Evolutionary conservation across 2,888 invertebrate species (phyloP), one percentile per base, ranked within the genome.

Genomic region (Hypomecis atomaria): DNA sequence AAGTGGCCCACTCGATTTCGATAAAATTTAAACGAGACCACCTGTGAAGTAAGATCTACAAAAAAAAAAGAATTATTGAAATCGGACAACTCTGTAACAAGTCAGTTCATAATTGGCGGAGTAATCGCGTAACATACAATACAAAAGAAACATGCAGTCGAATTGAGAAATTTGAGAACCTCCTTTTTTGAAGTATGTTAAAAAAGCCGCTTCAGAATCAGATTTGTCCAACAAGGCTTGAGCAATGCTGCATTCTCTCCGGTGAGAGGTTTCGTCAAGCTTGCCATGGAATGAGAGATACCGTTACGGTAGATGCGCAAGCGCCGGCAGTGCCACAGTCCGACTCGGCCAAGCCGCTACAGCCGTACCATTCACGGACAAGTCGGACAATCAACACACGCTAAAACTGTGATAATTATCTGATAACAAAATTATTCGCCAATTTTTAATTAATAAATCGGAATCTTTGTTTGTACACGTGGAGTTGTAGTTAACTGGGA

Each of bases 291-390:
- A 63, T 77, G 77, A 75, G 78, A 76, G 77, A 76, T 81, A 78
- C 81, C 81, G 83, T 81, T 82, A 81, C 79, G 79, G 81, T 79
- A 79, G 79, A 76, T 77, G 78, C 74, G 73, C 77, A 75, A 65
- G 69, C 79, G 75, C 69, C 67, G 71, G 62, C 78, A 79, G 72
- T 75, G 65, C 70, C 75, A 61, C 73, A 71, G 74, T n/a, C n/a
- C n/a, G n/a, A 62, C 62, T 61, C 66, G 44, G 67, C 58, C 54
- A 48, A 40, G 62, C 43, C 68, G 67, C 59, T 37, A 48, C 53
- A n/a, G 38, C 23, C 53, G 47, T 7, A 34, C 13, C 52, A 40
- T n/a, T 38, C 33, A 52, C 10, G 6, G n/a, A 40, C 38, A 23
- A 40, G 9, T 9, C 10, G 6, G n/a, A 40, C 38, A 23, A 40